These are phyloP conservation scores for Pheosia gnoma DNA, from an alignment of 2,888 invertebrate genomes.

Conservation along the genomic window DNA sequence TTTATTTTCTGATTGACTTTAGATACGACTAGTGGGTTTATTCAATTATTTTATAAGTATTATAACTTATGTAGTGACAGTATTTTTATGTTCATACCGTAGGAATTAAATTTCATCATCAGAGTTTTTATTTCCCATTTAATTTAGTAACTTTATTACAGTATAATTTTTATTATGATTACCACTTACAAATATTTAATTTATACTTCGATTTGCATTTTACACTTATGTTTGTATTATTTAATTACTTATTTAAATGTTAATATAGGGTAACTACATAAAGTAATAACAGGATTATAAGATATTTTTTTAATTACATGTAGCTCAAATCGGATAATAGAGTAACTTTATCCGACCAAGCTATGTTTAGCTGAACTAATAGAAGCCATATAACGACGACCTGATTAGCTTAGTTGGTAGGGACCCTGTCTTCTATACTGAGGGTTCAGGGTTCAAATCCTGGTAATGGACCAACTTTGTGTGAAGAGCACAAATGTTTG, in stretches of 20 bases:
- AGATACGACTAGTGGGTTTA: not conserved
- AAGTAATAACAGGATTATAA: not conserved
- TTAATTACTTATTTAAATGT: not conserved
- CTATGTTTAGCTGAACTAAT: no score
- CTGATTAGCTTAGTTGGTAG: no score
- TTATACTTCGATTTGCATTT: slow-evolving; percentile 2
- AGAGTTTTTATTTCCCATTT: slow-evolving; percentile 20
- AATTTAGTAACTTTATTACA: slow-evolving; percentile 23
- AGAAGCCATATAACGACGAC: no score
- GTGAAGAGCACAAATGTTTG: no score
- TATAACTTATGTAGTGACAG: not conserved
- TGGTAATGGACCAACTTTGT: no score
- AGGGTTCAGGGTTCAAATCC: no score
- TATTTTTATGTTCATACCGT: slow-evolving; percentile 9
- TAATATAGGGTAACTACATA: not conserved
- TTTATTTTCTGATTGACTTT: not conserved
- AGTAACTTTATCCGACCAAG: no score
- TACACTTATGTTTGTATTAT: not conserved
- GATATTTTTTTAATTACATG: not conserved
- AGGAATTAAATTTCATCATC: slow-evolving; percentile 9
- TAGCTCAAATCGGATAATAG: not conserved
- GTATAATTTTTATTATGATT: slow-evolving; percentile 21
- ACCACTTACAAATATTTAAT: slow-evolving; percentile 22
- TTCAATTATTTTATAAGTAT: not conserved
- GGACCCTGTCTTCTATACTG: no score